Percentiles rank a stretch among this genome's conserved stretches.
Evolutionary conservation across 2,888 invertebrate species (phyloP).

Genomic region (Dasysyrphus tricinctus): DNA sequence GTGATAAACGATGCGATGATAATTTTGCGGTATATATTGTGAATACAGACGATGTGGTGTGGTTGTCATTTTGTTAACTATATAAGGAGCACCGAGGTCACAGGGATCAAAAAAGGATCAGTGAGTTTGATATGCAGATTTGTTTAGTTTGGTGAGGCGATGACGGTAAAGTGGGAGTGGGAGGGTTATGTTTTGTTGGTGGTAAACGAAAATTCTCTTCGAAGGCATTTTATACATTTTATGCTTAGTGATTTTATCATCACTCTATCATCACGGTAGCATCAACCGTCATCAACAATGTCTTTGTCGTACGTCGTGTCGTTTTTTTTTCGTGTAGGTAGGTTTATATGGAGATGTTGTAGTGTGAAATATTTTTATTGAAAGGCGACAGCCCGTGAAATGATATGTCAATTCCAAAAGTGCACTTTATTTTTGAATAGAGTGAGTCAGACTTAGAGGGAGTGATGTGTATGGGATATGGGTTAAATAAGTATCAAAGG

Average conservation of each 20-base stretch:
- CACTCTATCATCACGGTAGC: constrained; percentile 53
- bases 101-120: constrained; percentile 75
- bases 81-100: constrained; percentile 56
- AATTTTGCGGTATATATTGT: constrained; percentile 73
- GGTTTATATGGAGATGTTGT: constrained; percentile 61
- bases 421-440: constrained; percentile 73
- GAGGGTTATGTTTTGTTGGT: constrained; percentile 48
- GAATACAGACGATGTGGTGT: constrained; percentile 55
- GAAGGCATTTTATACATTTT: constrained; percentile 64
- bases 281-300: constrained; percentile 37
- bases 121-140: constrained; percentile 75
- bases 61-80: constrained; percentile 59
- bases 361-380: constrained; percentile 83
- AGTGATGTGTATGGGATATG: background rate
- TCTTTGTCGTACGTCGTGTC: constrained; percentile 1
- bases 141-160: constrained; percentile 3
- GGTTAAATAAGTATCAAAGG: background rate
- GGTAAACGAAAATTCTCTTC: constrained; percentile 10
- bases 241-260: constrained; percentile 62
- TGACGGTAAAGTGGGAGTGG: constrained; percentile 59
- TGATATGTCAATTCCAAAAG: constrained; percentile 84
- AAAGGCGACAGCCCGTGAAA: constrained; percentile 84
- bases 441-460: background rate
- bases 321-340: background rate
- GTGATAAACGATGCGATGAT: constrained; percentile 75